These are phyloP conservation scores for Rotaria socialis DNA, from an alignment of 2,888 invertebrate genomes.

Conservation along the genomic window DNA sequence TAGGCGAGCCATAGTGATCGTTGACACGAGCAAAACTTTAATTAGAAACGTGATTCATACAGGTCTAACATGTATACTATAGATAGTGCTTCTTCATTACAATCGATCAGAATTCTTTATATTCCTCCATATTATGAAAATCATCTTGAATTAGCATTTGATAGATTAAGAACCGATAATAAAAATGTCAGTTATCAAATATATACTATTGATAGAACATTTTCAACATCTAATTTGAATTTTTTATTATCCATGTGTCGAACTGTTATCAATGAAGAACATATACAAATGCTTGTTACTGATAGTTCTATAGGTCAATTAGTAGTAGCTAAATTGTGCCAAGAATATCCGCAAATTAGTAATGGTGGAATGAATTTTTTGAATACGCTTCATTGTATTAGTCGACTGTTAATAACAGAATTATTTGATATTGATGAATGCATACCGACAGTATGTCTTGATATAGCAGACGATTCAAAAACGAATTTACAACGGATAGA, in stretches of 20 bases:
- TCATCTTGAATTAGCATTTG: neutral
- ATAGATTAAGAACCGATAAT: neutral
- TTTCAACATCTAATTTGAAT: neutral
- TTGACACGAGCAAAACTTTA: no score
- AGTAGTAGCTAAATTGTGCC: neutral
- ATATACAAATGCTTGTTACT: neutral
- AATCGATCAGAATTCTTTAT: neutral
- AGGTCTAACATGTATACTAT: neutral
- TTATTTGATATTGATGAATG: neutral
- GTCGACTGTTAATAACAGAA: neutral
- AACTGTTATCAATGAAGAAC: neutral
- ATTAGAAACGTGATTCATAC: no score
- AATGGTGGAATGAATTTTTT: neutral
- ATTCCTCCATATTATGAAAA: neutral
- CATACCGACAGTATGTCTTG: neutral
- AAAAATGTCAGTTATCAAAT: neutral
- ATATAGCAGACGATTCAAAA: neutral
- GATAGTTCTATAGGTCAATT: neutral
- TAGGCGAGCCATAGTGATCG: no score
- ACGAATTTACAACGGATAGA: neutral
- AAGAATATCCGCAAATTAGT: neutral
- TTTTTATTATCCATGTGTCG: neutral
- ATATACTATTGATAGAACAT: neutral
- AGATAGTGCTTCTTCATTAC: neutral
- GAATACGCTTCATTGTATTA: neutral